Conservation (phyloP, 2,113 vertebrate genomes). For the Vimba vimba region DNA sequence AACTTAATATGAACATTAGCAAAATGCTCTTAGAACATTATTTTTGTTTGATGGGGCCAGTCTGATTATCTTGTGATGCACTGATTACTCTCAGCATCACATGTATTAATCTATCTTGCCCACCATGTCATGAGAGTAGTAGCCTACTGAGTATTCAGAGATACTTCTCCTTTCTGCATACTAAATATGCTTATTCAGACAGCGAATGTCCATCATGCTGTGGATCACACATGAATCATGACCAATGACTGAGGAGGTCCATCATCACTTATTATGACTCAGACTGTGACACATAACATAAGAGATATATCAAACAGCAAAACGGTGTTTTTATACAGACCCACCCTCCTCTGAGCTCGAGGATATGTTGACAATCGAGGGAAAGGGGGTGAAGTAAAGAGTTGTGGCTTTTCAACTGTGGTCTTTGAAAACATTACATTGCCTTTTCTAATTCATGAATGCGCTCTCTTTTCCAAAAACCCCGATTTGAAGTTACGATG, state of each 20-base stretch:
- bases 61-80: no score
- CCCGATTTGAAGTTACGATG: not conserved
- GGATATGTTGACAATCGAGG: not conserved
- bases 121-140: no score
- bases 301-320: not conserved
- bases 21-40: no score
- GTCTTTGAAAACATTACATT: not conserved
- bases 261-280: not conserved
- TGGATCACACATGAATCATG: not conserved
- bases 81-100: not conserved
- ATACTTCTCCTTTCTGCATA: not conserved
- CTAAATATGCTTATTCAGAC: not conserved
- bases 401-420: not conserved
- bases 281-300: not conserved
- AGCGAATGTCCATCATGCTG: not conserved
- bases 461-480: no score
- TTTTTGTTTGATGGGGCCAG: no score
- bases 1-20: no score
- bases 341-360: slow-evolving; percentile 31
- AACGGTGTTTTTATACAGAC: slow-evolving; percentile 36
- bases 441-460: not conserved
- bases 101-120: not conserved
- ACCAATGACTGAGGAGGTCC: not conserved
- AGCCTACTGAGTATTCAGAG: not conserved
- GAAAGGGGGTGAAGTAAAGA: slow-evolving; percentile 60